These are phyloP conservation scores for Xiphophorus couchianus DNA, from an alignment of 2,113 vertebrate genomes.

Conservation along the genomic window DNA sequence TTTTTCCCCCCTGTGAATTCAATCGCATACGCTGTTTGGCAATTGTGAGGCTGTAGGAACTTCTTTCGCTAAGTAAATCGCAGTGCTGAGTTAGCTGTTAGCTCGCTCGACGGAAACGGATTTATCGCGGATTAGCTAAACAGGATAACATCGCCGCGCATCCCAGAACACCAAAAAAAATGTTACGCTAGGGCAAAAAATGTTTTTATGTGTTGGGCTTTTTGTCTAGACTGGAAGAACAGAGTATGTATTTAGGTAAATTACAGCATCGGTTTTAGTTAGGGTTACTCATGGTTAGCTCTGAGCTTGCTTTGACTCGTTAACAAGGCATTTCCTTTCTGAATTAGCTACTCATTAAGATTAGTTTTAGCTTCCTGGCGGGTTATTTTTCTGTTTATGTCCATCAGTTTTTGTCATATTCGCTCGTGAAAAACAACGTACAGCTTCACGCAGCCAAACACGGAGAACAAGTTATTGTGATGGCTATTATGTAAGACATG, in stretches of 20 bases:
- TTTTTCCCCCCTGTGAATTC: background rate
- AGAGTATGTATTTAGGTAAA: background rate
- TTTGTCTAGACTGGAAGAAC: background rate
- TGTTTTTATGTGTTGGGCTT: background rate
- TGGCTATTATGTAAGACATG: conserved; percentile 62
- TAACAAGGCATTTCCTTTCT: conserved; percentile 30
- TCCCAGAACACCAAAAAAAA: background rate
- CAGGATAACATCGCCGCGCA: conserved; percentile 32
- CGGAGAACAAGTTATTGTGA: conserved; percentile 21
- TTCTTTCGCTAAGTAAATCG: conserved; percentile 24
- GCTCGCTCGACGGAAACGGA: conserved; percentile 59
- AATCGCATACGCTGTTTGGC: background rate
- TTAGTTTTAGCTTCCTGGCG: conserved; percentile 18
- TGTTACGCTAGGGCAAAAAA: background rate
- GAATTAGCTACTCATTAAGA: conserved; percentile 33
- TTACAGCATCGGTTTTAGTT: conserved; percentile 5
- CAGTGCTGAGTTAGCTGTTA: conserved; percentile 55
- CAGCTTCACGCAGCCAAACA: background rate
- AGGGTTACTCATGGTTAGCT: conserved; percentile 20
- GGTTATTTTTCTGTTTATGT: background rate
- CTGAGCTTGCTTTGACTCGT: conserved; percentile 7
- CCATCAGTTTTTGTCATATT: background rate
- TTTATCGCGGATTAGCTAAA: conserved; percentile 62
- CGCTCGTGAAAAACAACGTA: background rate
- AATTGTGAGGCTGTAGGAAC: conserved; percentile 9